A percentile compares a stretch with the other conserved stretches of the same genome.
Conservation (phyloP, 2,888 invertebrate genomes). For the Alloscopus bannaensis region DNA sequence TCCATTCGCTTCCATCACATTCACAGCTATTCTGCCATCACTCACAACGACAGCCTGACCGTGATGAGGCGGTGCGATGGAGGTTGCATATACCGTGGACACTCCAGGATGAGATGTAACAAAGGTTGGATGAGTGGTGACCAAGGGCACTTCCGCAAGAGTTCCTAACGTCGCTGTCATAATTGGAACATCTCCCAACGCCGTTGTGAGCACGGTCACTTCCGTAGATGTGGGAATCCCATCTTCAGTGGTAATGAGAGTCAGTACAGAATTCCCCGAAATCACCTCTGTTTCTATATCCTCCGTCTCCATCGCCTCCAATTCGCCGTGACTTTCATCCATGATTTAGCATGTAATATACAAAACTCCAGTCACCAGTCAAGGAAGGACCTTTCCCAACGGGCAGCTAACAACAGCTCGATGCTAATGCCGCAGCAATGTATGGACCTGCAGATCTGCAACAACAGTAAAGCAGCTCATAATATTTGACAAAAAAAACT, state of each 20-base stretch:
- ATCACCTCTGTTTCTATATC: slow-evolving; percentile 31
- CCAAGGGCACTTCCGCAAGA: slow-evolving; percentile 40
- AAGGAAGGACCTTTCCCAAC: no score
- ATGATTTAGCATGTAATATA: slow-evolving; percentile 12
- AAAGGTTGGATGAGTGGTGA: slow-evolving; percentile 44
- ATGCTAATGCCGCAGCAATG: neutral
- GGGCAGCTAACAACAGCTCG: neutral
- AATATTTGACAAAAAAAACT: neutral
- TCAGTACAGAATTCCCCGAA: slow-evolving; percentile 16
- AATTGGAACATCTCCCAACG: slow-evolving; percentile 39
- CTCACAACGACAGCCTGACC: slow-evolving; percentile 41
- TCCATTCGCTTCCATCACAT: slow-evolving; percentile 39
- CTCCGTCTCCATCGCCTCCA: slow-evolving; percentile 31
- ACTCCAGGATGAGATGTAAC: slow-evolving; percentile 38
- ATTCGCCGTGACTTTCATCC: slow-evolving; percentile 21
- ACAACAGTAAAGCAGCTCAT: no score
- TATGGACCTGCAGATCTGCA: neutral
- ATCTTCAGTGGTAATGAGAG: slow-evolving; percentile 54
- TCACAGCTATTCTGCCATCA: slow-evolving; percentile 17
- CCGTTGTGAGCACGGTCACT: slow-evolving; percentile 47
- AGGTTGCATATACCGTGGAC: slow-evolving; percentile 44
- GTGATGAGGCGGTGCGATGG: slow-evolving; percentile 19
- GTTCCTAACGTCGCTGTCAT: slow-evolving; percentile 45
- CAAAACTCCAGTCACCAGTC: neutral
- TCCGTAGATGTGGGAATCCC: slow-evolving; percentile 57